Evolutionary conservation across 2,888 invertebrate genomes (phyloP).

Genomic region (Nomada fucata): DNA sequence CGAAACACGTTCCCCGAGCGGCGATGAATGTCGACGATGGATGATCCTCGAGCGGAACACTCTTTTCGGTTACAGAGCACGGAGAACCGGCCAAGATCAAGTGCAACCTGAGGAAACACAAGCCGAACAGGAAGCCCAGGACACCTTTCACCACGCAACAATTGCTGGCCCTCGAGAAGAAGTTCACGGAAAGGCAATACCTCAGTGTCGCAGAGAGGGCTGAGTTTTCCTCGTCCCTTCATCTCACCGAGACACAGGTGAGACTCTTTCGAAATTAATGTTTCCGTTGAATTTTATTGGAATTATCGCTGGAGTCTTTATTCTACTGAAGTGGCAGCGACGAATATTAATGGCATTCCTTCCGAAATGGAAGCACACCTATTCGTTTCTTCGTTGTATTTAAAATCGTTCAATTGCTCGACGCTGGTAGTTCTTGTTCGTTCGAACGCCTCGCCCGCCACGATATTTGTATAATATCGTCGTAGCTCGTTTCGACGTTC

Average conservation of each 20-base stretch:
- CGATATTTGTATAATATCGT: too few relatives aligned
- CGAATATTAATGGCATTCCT: too few relatives aligned
- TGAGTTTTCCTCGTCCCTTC: conserved; percentile 97
- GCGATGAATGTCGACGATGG: conserved; percentile 78
- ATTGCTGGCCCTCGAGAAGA: conserved; percentile 96
- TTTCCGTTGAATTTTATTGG: too few relatives aligned
- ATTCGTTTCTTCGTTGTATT: too few relatives aligned
- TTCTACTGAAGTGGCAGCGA: too few relatives aligned
- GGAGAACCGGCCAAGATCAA: conserved; percentile 94
- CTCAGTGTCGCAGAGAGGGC: conserved; percentile 98
- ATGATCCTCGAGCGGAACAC: conserved; percentile 74
- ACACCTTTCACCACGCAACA: conserved; percentile 99
- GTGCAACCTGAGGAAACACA: conserved; percentile 97
- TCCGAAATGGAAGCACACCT: too few relatives aligned
- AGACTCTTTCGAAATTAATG: conserved; percentile 38
- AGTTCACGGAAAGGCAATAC: conserved; percentile 98
- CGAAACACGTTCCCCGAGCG: conserved; percentile 69
- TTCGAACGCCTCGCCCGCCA: too few relatives aligned
- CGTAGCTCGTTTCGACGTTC: too few relatives aligned
- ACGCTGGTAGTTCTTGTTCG: too few relatives aligned
- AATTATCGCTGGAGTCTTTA: too few relatives aligned
- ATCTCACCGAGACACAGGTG: conserved; percentile 96
- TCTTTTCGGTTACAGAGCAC: conserved; percentile 86
- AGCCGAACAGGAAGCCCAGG: conserved; percentile 98
- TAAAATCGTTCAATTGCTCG: too few relatives aligned